A percentile compares a stretch with the other conserved stretches of the same genome.
phyloP scores from a whole-genome alignment of 2,888 invertebrate genomes.

The Salticus scenicus region DNA sequence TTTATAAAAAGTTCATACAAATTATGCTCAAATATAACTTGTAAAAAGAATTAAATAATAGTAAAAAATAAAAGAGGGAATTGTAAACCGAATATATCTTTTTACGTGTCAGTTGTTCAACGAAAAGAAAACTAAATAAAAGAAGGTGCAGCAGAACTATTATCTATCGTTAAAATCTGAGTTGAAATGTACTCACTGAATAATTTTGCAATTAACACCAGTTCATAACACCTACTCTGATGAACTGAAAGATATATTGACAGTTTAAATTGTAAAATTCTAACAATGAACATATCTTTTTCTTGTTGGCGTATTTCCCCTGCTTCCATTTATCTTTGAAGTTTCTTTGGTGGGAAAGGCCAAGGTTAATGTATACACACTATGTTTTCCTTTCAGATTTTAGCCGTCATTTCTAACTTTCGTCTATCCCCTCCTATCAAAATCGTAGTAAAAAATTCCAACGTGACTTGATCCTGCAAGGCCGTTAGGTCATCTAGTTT shows the following conservation, averaged over 20 bases:
- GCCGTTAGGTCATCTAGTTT: conserved; percentile 28
- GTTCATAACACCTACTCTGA: background rate
- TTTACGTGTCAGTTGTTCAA: too few species aligned
- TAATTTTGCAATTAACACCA: background rate
- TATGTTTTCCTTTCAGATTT: conserved; percentile 21
- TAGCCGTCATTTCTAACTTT: background rate
- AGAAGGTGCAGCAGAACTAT: too few species aligned
- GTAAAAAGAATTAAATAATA: too few species aligned
- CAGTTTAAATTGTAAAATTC: background rate
- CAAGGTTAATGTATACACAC: too few species aligned
- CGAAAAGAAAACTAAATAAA: too few species aligned
- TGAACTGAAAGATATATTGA: background rate
- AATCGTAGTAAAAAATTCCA: conserved; percentile 44
- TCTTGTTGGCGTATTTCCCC: conserved; percentile 46
- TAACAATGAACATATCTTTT: conserved; percentile 28
- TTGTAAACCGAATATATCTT: too few species aligned
- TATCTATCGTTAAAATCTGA: too few species aligned
- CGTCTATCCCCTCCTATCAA: background rate
- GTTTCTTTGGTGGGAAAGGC: conserved; percentile 44
- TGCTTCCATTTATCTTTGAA: conserved; percentile 30
- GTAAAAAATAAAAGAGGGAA: too few species aligned
- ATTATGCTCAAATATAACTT: too few species aligned
- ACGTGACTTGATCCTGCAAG: conserved; percentile 51
- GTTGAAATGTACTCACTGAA: too few species aligned
- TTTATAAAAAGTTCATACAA: too few species aligned